Evolutionary conservation across 2,797 vertebrate species (phyloP), one percentile per base, ranked within the genome.

Genomic region (Chaetophractus vellerosus): DNA sequence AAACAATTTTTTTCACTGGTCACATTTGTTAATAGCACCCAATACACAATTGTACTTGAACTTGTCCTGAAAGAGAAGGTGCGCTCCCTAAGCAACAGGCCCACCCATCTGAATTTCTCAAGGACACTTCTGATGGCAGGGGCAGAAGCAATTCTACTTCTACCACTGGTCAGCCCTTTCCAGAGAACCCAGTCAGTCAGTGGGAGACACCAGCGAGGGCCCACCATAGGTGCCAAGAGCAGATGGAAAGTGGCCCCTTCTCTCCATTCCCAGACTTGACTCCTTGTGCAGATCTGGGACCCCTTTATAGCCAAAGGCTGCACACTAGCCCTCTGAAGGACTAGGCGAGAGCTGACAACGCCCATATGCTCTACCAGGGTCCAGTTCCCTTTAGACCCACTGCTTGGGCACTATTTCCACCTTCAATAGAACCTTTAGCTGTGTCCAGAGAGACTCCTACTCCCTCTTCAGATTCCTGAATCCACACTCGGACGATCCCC

Each of bases 51-150:
- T 75, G 38, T 24, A 41, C 15, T 55, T 55, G 69, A 91, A 4
- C 79, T 26, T 55, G 26, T 52, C 33, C 59, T 41, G 28, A 19
- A 24, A 45, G 36, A 66, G 33, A 45, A 91, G 33, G 45, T 83
- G 64, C 33, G 69, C 81, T 79, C 79, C 52, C 57, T 52, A 92
- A 92, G 69, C 61, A 71, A 52, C n/a, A n/a, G 26, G n/a, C 21
- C 9, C 26, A 19, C 31, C 16, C 1, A 2, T 10, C 45, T 24
- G 28, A 41, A 31, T 15, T 50, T 59, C 55, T 78, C 57, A 23
- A 76, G 23, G 55, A 63, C 6, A 24, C 6, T 8, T 23, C 66
- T 69, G 8, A 61, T 31, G 0, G 23, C 63, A 64, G 6, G 31
- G n/a, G 26, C 31, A 6, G 15, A 64, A 63, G 33, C 26, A 50